Evolutionary conservation across 2,797 vertebrate genomes (phyloP).

Genomic region (Schizopygopsis pylzovi): DNA sequence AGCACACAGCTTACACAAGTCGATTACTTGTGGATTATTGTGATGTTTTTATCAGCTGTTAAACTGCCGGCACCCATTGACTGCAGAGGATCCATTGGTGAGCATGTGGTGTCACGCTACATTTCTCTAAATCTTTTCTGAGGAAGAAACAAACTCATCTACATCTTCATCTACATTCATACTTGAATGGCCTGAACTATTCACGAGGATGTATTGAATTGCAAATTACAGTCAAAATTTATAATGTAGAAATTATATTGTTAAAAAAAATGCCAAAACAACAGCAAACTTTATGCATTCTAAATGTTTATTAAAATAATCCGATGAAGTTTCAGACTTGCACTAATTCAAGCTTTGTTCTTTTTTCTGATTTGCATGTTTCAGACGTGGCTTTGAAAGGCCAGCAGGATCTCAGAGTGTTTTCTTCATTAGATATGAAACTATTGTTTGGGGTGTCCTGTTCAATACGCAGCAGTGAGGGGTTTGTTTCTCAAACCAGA

Average conservation of each 20-base stretch:
- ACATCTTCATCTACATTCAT: too few species aligned
- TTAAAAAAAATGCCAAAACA: not conserved
- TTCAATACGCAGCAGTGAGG: not conserved
- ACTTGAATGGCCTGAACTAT: too few species aligned
- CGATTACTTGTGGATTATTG: too few species aligned
- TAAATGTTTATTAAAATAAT: not conserved
- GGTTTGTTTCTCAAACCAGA: not conserved
- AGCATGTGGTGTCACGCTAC: too few species aligned
- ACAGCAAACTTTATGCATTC: not conserved
- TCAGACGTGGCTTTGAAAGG: not conserved
- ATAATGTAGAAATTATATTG: not conserved
- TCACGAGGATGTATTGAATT: not conserved
- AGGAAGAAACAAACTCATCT: too few species aligned
- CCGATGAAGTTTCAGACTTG: not conserved
- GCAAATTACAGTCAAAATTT: not conserved
- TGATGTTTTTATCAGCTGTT: too few species aligned
- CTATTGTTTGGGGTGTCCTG: not conserved
- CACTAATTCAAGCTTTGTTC: not conserved
- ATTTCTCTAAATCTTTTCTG: too few species aligned
- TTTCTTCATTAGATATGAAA: not conserved
- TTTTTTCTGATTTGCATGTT: not conserved
- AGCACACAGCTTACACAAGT: not conserved
- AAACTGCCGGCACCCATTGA: too few species aligned
- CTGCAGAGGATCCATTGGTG: too few species aligned
- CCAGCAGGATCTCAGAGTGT: not conserved